Evolutionary conservation across 2,888 invertebrate species (phyloP).

Genomic region (Stictocephala bisonia): DNA sequence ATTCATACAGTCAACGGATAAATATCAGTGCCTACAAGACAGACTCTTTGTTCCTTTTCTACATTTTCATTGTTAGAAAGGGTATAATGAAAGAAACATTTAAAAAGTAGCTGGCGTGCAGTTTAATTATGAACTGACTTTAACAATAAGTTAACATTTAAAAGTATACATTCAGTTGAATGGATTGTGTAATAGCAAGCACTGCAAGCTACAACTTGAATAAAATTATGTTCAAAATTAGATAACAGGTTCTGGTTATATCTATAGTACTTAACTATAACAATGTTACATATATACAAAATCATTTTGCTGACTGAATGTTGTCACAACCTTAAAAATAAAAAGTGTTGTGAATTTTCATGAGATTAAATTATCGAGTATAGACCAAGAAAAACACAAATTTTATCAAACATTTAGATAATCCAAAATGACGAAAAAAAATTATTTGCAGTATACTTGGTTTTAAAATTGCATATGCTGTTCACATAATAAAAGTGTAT

Average conservation of each 20-base stretch:
- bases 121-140: constrained; percentile 18
- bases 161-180: constrained; percentile 25
- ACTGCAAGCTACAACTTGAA: constrained; percentile 1
- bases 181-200: constrained; percentile 15
- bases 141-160: constrained; percentile 17
- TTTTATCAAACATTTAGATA: neutral
- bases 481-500: constrained; percentile 6
- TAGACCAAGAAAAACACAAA: neutral
- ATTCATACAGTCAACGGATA: no score
- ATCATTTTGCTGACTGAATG: neutral
- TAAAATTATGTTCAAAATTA: neutral
- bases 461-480: neutral
- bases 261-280: constrained; percentile 1
- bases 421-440: neutral
- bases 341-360: neutral
- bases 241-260: neutral
- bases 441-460: neutral
- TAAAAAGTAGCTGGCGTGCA: constrained; percentile 30
- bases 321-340: constrained; percentile 10
- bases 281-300: constrained; percentile 23
- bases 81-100: no score
- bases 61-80: no score
- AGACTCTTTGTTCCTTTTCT: no score
- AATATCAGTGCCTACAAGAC: no score
- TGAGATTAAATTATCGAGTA: neutral